Evolutionary conservation across 2,888 invertebrate genomes (phyloP).

Genomic region (Temnothorax unifasciatus): DNA sequence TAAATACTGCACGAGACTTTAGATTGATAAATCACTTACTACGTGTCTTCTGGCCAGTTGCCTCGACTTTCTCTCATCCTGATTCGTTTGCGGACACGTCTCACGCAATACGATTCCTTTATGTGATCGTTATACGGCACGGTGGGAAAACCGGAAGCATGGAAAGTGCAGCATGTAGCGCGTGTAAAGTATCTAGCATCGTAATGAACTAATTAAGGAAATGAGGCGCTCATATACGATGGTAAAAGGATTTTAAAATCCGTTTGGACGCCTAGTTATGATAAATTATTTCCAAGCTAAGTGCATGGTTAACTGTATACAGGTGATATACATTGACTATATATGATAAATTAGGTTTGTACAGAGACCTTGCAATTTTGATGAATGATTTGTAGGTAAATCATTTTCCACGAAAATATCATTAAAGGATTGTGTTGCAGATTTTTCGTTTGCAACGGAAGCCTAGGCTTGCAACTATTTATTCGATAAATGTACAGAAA

Average conservation of each 20-base stretch:
- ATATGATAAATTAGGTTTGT: neutral
- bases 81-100: slow-evolving; percentile 40
- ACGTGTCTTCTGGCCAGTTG: slow-evolving; percentile 20
- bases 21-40: slow-evolving; percentile 72
- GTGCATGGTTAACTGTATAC: slow-evolving; percentile 16
- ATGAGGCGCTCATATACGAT: neutral
- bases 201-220: slow-evolving; percentile 4
- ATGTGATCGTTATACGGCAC: slow-evolving; percentile 28
- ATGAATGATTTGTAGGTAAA: slow-evolving; percentile 10
- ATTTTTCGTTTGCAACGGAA: neutral
- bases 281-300: slow-evolving; percentile 19
- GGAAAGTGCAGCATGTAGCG: slow-evolving; percentile 13
- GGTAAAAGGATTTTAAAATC: neutral
- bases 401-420: neutral
- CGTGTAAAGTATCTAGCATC: neutral
- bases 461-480: neutral
- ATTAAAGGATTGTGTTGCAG: neutral
- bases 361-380: neutral
- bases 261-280: neutral
- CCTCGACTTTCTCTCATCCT: slow-evolving; percentile 62
- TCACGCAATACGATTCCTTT: slow-evolving; percentile 42
- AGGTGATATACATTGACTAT: neutral
- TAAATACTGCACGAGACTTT: neutral
- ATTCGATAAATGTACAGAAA: slow-evolving; percentile 41
- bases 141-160: slow-evolving; percentile 47